Percentiles rank a stretch among this genome's conserved stretches.
phyloP scores from a whole-genome alignment of 2,797 vertebrate species.

The Fistularia commersonii region DNA sequence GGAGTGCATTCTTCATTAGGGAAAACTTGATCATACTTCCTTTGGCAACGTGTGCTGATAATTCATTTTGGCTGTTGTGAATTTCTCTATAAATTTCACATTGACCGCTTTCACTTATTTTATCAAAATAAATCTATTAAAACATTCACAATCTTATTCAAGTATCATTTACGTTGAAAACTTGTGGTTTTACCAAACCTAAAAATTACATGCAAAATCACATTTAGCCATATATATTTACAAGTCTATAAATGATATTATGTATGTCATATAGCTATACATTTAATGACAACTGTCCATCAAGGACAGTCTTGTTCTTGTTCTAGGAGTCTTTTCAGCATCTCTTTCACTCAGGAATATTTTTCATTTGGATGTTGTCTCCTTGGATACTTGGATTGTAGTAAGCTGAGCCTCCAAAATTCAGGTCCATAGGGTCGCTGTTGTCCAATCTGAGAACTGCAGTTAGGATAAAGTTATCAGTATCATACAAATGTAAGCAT shows the following conservation, averaged over 20 bases:
- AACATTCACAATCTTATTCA: slow-evolving; percentile 15
- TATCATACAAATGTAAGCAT: no score
- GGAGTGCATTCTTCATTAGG: background rate
- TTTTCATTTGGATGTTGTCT: slow-evolving; percentile 77
- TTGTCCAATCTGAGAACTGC: slow-evolving; percentile 84
- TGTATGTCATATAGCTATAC: background rate
- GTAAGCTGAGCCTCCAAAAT: slow-evolving; percentile 70
- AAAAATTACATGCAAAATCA: background rate
- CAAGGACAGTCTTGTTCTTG: background rate
- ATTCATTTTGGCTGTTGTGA: slow-evolving; percentile 40
- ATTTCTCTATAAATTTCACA: slow-evolving; percentile 15
- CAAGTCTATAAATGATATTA: slow-evolving; percentile 9
- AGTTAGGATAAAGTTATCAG: slow-evolving; percentile 8
- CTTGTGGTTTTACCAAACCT: slow-evolving; percentile 12
- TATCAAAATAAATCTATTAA: slow-evolving; percentile 26
- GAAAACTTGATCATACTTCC: slow-evolving; percentile 33
- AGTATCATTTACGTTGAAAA: slow-evolving; percentile 11
- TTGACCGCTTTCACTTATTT: slow-evolving; percentile 17
- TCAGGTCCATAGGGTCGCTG: slow-evolving; percentile 71
- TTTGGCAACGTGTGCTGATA: slow-evolving; percentile 48
- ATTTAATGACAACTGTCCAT: background rate
- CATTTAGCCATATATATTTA: slow-evolving; percentile 24
- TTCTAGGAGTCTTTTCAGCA: slow-evolving; percentile 23
- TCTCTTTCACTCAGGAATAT: slow-evolving; percentile 46
- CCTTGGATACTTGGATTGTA: slow-evolving; percentile 72